Evolutionary conservation across 2,113 vertebrate genomes (phyloP), one percentile per base, ranked within the genome.

Genomic region (Haemorhous mexicanus): DNA sequence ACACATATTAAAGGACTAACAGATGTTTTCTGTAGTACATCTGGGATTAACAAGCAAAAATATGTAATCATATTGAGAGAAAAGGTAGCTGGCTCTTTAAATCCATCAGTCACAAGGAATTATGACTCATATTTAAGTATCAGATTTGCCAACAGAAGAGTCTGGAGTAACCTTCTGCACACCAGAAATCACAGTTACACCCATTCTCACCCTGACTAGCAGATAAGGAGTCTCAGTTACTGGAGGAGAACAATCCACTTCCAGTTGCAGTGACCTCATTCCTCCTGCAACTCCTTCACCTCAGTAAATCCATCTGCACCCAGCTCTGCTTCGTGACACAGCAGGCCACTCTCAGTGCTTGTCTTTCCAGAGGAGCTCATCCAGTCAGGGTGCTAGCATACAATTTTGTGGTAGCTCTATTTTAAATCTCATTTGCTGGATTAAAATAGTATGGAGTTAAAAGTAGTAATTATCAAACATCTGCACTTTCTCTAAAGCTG

Each of bases 381-480:
- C 70, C 68, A 86, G 37, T 4, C 63, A 89, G 75, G 44, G 43
- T 77, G 82, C 52, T 75, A 33, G 46, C 14, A 28, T 5, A 68
- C 47, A 69, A 28, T 80, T 84, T 80, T 43, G 66, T 87, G 84
- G 61, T 21, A 90, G 39, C 68, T 92, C 92, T 94, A 93, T 93
- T 94, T 95, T 85, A 83, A 94, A 89, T 55, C 55, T 88, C 76
- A 59, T 63, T 83, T 0, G 3, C 72, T 49, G 30, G 87, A 88
- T 84, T 83, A 95, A 94, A 95, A 90, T 83, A 91, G 78, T 56
- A 74, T 32, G 68, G 75, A 86, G 80, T 74, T 91, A 89, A 82
- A 93, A 93, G 94, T 22, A 90, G 90, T 86, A 84, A 93, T 93
- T 94, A 93, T 90, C 95, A 94, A 95, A 95, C 93, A 96, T 90